A percentile compares a stretch with the other conserved stretches of the same genome.
phyloP scores from a whole-genome alignment of 2,888 invertebrate genomes.

The Epirrita christyi region DNA sequence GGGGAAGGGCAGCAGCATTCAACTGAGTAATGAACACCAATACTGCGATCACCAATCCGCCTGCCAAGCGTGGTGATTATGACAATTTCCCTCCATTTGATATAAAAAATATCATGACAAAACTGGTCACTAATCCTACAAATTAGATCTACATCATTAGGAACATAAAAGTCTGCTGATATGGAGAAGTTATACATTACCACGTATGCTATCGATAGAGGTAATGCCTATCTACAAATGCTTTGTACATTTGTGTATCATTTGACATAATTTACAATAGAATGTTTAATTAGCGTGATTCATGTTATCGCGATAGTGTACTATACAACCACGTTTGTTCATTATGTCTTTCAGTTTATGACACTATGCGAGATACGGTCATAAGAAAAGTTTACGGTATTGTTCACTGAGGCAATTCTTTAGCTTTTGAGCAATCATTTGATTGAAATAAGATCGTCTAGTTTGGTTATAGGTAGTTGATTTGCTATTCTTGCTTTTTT shows the following conservation, averaged over 20 bases:
- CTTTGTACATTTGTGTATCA: conserved; percentile 26
- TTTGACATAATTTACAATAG: conserved; percentile 34
- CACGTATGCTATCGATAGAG: neutral
- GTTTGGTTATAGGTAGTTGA: neutral
- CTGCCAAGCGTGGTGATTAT: no score
- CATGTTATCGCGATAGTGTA: conserved; percentile 24
- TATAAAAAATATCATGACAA: no score
- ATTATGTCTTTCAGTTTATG: conserved; percentile 10
- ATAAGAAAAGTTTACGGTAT: conserved; percentile 5
- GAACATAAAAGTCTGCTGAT: no score
- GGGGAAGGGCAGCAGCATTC: no score
- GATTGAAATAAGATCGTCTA: neutral
- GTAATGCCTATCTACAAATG: neutral
- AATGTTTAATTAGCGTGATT: conserved; percentile 24
- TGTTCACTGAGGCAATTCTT: conserved; percentile 1
- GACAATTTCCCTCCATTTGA: no score
- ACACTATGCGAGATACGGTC: neutral
- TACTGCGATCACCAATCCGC: no score
- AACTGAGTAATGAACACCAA: no score
- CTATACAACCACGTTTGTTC: conserved; percentile 14
- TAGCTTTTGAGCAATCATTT: neutral
- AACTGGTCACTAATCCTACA: no score
- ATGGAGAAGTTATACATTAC: neutral
- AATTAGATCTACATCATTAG: no score
- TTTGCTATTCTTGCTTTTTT: no score